Percentiles rank a stretch among this genome's conserved stretches.
Evolutionary conservation across 2,797 vertebrate genomes (phyloP).

Genomic region (Intellagama lesueurii): DNA sequence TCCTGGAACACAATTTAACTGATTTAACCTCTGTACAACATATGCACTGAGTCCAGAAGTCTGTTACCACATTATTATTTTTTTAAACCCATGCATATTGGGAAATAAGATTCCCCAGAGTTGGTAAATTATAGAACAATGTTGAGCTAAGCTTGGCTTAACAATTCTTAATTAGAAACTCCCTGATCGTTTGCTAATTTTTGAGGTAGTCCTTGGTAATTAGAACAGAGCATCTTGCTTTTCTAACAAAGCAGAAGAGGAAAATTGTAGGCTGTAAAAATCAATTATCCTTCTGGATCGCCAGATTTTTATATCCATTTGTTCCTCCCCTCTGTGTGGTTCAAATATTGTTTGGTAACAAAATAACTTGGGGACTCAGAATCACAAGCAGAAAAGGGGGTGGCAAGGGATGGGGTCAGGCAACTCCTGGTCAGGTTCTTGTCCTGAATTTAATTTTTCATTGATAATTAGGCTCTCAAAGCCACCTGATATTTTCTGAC

Average conservation of each 20-base stretch:
- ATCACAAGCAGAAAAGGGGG: constrained; percentile 73
- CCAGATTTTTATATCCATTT: constrained; percentile 63
- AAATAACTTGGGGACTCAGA: constrained; percentile 81
- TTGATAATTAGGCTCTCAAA: constrained; percentile 93
- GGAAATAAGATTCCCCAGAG: constrained; percentile 84
- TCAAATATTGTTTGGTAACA: constrained; percentile 85
- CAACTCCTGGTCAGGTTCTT: constrained; percentile 76
- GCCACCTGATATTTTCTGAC: constrained; percentile 89
- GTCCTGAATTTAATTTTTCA: constrained; percentile 84
- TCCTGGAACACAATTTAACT: constrained; percentile 40
- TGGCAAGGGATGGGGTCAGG: constrained; percentile 66
- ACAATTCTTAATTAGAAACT: constrained; percentile 88
- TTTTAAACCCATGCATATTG: constrained; percentile 74
- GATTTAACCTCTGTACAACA: constrained; percentile 75
- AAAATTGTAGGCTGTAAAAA: constrained; percentile 81
- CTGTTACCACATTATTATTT: constrained; percentile 72
- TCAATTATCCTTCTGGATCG: constrained; percentile 76
- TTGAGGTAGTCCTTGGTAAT: constrained; percentile 85
- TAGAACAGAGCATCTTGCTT: constrained; percentile 77
- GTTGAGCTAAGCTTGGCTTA: constrained; percentile 86
- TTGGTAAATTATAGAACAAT: constrained; percentile 78
- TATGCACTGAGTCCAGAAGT: constrained; percentile 81
- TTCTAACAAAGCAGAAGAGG: constrained; percentile 70
- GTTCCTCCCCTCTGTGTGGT: constrained; percentile 69
- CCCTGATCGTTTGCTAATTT: constrained; percentile 82